Evolutionary conservation across 1,140 invertebrate species (phyloP), one percentile per base, ranked within the genome.

Genomic region (Bombus sibiricus): DNA sequence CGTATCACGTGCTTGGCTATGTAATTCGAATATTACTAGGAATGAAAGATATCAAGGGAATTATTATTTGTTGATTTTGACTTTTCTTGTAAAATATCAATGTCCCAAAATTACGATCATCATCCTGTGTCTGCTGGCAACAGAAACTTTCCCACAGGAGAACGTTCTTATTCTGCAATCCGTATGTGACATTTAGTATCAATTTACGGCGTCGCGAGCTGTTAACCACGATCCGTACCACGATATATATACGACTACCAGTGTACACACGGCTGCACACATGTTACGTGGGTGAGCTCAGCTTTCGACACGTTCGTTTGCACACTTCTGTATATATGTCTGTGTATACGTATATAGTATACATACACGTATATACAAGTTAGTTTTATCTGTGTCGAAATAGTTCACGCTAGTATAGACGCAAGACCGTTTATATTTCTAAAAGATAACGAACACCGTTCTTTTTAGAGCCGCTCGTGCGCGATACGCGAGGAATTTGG

Each of bases 151-250:
- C 75, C 86, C 77, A 79, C 86, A 71, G 88, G 86, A 90, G 88
- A 82, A 86, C 91, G 90, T 92, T 92, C 90, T 93, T 93, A 92
- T 92, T 93, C 89, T 88, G 57, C 86, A 91, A 93, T 91, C 90
- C 91, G 89, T 89, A 93, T 91, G 90, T 93, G 92, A 94, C 93
- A 93, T 94, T 94, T 93, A 94, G 92, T 93, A 93, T 94, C 93
- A 94, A 94, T 94, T 94, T 94, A 93, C 91, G 91, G 92, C 89
- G 93, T 92, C 90, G 86, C 91, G 89, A 89, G 83, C 88, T 91
- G 92, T 94, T 94, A 94, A 94, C 86, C 92, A 86, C 89, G 85
- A 91, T 91, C 88, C 81, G 74, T 86, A 8, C 43, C 22, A 18
- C 79, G 83, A 75, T 68, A 75, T 73, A 87, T 68, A 77, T 41